Base-by-base conservation (phyloP, 1,140 invertebrate genomes). In the Prorops nasuta region DNA sequence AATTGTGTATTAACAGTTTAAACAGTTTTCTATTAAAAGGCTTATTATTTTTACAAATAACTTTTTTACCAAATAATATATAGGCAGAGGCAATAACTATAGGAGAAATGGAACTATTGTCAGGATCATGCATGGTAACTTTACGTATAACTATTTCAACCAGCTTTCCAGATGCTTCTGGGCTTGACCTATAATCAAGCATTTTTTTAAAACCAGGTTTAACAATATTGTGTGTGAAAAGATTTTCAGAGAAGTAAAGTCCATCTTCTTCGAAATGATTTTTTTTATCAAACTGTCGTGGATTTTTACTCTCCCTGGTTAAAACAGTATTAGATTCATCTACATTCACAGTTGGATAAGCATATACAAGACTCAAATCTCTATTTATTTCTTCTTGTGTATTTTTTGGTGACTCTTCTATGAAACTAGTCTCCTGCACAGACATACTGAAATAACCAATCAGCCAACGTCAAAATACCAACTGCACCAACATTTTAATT, bases 21-120 rank as follows among this genome's bases (percentile, higher is more conserved):
- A 71, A 67, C 1, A 78, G 44, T 44, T 76, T 71, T 36, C 61
- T 56, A 35, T 74, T 74, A 22, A 77, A 77, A 0, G 76, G 76
- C 2, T 49, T 47, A 22, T 51, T 61, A 9, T 64, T 53, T 42
- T 51, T 66, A 21, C 66, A 77, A 24, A 78, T 62, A 2, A 55
- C 2, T 51, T 67, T 74, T 0, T 67, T 44, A 18, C 64, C 64
- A 34, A 71, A 76, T 1, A 72, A 37, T 15, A 78, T 49, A 6
- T 48, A 45, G 0, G 72, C 64, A 3, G 63, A 66, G 8, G 40
- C 49, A 0, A 77, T 64, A 35, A 47, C 37, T 6, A 66, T 36
- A 3, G 56, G 37, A 15, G 56, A 19, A 28, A 49, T 18, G 8
- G 3, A 14, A 15, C 17, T 21, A 0, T 48, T 32, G 21, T 63